phyloP scores from a whole-genome alignment of 2,797 vertebrate species.

The Enteromius anoplus region DNA sequence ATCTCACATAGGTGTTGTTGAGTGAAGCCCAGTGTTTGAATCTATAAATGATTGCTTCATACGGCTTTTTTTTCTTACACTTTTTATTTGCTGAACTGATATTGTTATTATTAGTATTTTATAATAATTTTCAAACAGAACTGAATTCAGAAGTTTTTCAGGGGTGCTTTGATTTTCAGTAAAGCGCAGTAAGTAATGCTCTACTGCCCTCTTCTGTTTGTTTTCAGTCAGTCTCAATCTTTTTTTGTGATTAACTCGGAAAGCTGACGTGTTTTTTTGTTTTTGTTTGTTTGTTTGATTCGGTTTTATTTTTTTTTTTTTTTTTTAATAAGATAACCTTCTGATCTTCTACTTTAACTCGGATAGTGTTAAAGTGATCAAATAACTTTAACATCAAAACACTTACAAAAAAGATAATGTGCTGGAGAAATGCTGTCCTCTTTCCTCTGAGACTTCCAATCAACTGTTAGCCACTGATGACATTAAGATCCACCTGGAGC shows the following conservation, averaged over 20 bases:
- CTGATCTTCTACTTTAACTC: not conserved
- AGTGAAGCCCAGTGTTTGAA: not conserved
- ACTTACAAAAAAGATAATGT: not conserved
- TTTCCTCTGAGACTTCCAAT: not conserved
- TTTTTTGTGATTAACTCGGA: not conserved
- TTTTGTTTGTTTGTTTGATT: no score
- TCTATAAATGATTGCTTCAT: not conserved
- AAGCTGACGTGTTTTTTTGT: no score
- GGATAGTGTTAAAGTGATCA: not conserved
- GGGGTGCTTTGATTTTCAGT: no score
- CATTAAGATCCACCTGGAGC: not conserved
- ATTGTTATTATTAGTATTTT: not conserved
- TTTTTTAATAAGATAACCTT: not conserved
- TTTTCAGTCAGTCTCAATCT: not conserved
- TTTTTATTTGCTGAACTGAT: not conserved
- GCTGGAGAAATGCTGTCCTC: not conserved
- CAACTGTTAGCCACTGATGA: not conserved
- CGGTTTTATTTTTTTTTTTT: no score
- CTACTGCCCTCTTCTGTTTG: conserved; percentile 1
- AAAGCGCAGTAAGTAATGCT: not conserved
- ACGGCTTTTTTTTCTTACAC: not conserved
- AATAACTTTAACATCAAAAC: not conserved
- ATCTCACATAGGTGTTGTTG: not conserved
- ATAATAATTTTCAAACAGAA: not conserved
- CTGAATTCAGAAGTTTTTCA: no score